Evolutionary conservation across 2,113 vertebrate genomes (phyloP), one percentile per base, ranked within the genome.

Genomic region (Xenopus borealis): DNA sequence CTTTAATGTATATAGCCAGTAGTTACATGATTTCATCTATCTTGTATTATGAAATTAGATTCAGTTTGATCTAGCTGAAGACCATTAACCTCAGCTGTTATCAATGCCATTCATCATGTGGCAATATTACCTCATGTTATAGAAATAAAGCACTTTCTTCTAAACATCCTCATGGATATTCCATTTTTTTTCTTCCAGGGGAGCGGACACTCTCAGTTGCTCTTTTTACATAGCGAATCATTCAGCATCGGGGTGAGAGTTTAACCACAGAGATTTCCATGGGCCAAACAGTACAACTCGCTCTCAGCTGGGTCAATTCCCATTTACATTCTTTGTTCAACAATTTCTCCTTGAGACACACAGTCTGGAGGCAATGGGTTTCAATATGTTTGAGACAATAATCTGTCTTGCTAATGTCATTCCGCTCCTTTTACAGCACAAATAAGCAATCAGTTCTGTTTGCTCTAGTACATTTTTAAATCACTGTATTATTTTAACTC

Each of bases 1-100:
- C 92, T 93, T 94, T 95, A 94, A 97, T 95, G 94, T 93, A 95
- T 94, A 93, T 91, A 90, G 87, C 88, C 86, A 86, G 89, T 91
- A 93, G 89, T 91, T 92, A 89, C 91, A 89, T 81, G 84, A 82
- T 85, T 89, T 91, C 90, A 95, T 96, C 89, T 88, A 95, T 97
- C 94, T 95, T 88, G 82, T 88, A 88, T 91, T 91, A 91, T 91
- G 90, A 93, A 93, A 94, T 95, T 88, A 89, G 89, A 88, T 88
- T 82, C 83, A 87, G 86, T 76, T 78, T 79, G 88, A 92, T 90
- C 91, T 90, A 88, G 89, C 87, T 88, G 88, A 88, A 89, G 85
- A 94, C 92, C 93, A 92, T 96, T 96, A 96, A 95, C 93, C 94
- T 91, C 78, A 75, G 69, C 83, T 83, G 83, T 85, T 85, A 89